Evolutionary conservation across 2,888 invertebrate genomes (phyloP).

Genomic region (Eupsilia transversa): DNA sequence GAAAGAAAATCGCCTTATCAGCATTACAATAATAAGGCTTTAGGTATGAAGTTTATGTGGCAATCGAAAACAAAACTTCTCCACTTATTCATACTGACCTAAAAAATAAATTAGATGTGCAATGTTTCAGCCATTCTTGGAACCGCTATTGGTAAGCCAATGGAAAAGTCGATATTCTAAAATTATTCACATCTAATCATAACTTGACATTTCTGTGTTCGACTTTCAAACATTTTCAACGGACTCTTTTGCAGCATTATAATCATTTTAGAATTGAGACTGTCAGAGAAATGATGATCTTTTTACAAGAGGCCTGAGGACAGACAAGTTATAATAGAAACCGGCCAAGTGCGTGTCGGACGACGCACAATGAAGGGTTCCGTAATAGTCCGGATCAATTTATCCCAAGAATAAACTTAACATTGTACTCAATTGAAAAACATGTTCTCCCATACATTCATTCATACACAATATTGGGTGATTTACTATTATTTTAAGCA

Average conservation of each 20-base stretch:
- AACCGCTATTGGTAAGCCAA: not conserved
- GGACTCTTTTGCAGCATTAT: conserved; percentile 3
- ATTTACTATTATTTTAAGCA: too few species aligned
- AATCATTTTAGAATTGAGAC: conserved; percentile 10
- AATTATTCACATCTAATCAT: conserved; percentile 55
- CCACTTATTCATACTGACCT: not conserved
- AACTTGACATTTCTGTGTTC: conserved; percentile 51
- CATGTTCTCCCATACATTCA: too few species aligned
- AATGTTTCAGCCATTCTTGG: conserved; percentile 2
- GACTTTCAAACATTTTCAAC: conserved; percentile 25
- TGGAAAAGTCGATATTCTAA: conserved; percentile 22
- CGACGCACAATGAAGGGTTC: too few species aligned
- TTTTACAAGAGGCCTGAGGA: conserved; percentile 33
- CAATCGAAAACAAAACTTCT: conserved; percentile 3
- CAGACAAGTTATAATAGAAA: conserved; percentile 40
- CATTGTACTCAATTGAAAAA: too few species aligned
- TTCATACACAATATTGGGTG: too few species aligned
- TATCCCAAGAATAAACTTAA: too few species aligned
- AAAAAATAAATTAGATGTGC: not conserved
- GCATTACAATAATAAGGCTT: conserved; percentile 14
- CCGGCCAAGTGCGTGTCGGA: too few species aligned
- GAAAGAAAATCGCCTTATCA: conserved; percentile 8
- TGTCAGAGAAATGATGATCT: conserved; percentile 38
- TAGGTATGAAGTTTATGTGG: not conserved
- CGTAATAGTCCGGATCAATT: too few species aligned